phyloP scores from a whole-genome alignment of 2,888 invertebrate genomes.

The Ophioninae sp. region DNA sequence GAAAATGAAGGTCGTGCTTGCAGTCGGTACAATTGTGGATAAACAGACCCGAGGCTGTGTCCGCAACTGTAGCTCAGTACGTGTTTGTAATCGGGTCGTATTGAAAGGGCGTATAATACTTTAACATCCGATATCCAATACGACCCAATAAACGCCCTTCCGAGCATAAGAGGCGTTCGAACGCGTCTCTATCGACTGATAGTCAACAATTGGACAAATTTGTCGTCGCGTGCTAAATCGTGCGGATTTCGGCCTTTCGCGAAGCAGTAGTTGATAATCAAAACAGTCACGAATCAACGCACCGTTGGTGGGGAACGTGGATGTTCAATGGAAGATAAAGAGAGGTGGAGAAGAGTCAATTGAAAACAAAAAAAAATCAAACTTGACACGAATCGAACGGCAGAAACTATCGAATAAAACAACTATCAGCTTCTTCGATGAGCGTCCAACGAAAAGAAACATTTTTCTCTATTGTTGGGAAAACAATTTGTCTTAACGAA shows the following conservation, averaged over 20 bases:
- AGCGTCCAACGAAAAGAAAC: background rate
- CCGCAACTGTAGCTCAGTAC: constrained; percentile 23
- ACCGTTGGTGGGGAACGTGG: background rate
- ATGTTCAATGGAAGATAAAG: background rate
- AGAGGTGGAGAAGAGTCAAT: background rate
- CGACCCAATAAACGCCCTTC: background rate
- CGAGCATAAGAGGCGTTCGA: background rate
- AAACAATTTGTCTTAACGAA: too few relatives aligned
- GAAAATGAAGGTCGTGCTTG: constrained; percentile 65
- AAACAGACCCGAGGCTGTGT: constrained; percentile 34
- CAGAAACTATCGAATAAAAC: background rate
- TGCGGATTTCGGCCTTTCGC: background rate
- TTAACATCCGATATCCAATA: background rate
- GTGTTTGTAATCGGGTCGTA: background rate
- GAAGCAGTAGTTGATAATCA: background rate
- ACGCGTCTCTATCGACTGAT: background rate
- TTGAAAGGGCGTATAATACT: constrained; percentile 9
- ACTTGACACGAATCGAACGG: background rate
- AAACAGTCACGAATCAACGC: background rate
- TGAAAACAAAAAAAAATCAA: background rate
- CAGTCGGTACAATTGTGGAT: constrained; percentile 46
- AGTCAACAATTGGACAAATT: background rate
- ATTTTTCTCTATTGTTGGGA: too few relatives aligned
- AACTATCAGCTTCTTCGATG: background rate
- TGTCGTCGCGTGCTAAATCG: background rate